A percentile compares a stretch with the other conserved stretches of the same genome.
These are phyloP conservation scores for Acipenser ruthenus DNA, from an alignment of 2,797 vertebrate species.

Conservation along the genomic window DNA sequence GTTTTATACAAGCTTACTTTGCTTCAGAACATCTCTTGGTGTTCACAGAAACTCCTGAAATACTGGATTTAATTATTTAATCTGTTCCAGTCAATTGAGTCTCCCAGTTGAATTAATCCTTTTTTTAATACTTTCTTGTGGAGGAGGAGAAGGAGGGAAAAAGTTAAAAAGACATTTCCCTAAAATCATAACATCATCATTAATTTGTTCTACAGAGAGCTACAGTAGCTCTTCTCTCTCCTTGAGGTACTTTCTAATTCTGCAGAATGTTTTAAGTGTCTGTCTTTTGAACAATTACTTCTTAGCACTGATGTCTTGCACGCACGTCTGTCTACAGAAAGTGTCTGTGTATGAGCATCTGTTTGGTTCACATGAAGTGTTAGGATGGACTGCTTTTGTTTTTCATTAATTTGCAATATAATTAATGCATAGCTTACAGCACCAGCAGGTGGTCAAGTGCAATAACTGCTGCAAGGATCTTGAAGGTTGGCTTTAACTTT, in stretches of 20 bases:
- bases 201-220: neutral
- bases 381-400: too few relatives aligned
- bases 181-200: conserved; percentile 1
- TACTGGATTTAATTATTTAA: conserved; percentile 8
- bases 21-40: too few relatives aligned
- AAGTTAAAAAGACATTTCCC: neutral
- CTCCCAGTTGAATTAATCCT: neutral
- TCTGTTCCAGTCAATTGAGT: neutral
- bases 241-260: neutral
- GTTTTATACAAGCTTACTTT: too few relatives aligned
- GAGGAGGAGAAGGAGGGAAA: neutral
- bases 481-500: too few relatives aligned
- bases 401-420: too few relatives aligned
- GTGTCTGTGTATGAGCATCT: neutral
- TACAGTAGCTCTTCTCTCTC: neutral
- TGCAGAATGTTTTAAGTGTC: neutral
- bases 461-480: too few relatives aligned
- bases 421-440: too few relatives aligned
- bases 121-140: neutral
- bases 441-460: too few relatives aligned
- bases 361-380: too few relatives aligned
- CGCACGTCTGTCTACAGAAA: neutral
- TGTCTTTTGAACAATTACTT: neutral
- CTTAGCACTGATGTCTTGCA: neutral
- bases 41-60: too few relatives aligned